Conservation (phyloP, 2,113 vertebrate genomes). For the Peromyscus californicus region DNA sequence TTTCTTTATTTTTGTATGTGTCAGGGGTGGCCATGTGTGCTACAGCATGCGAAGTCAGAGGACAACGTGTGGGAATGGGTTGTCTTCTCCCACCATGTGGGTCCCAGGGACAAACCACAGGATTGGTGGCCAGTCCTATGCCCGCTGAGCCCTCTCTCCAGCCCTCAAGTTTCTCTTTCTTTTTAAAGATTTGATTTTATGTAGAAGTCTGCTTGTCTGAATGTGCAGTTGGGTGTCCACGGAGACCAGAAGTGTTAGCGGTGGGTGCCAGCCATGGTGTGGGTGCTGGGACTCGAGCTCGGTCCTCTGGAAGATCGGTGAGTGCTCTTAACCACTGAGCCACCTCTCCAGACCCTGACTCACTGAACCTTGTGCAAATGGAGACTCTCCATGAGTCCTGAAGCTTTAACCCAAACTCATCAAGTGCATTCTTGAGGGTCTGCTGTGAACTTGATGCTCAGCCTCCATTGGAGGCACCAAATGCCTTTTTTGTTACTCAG, state of each 20-base stretch:
- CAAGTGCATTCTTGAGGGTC: neutral
- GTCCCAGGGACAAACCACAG: neutral
- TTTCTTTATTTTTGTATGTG: neutral
- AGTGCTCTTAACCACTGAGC: neutral
- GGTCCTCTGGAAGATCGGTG: neutral
- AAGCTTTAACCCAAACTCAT: neutral
- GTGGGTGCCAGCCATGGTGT: neutral
- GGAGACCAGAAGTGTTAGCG: neutral
- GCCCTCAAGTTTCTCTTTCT: neutral
- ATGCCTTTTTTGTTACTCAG: neutral
- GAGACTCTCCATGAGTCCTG: neutral
- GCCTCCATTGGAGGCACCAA: neutral
- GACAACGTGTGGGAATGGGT: neutral
- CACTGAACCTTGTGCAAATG: neutral
- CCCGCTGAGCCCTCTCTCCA: neutral
- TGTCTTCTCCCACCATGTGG: neutral
- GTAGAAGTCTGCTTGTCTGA: neutral
- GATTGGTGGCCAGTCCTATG: neutral
- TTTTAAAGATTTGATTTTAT: neutral
- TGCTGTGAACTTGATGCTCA: neutral
- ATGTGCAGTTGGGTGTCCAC: neutral
- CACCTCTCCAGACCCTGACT: neutral
- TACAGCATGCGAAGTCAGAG: neutral
- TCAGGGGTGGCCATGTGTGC: neutral
- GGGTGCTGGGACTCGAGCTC: neutral